These are phyloP conservation scores for Pristionchus pacificus DNA, from an alignment of 1,140 invertebrate genomes.

Conservation along the genomic window DNA sequence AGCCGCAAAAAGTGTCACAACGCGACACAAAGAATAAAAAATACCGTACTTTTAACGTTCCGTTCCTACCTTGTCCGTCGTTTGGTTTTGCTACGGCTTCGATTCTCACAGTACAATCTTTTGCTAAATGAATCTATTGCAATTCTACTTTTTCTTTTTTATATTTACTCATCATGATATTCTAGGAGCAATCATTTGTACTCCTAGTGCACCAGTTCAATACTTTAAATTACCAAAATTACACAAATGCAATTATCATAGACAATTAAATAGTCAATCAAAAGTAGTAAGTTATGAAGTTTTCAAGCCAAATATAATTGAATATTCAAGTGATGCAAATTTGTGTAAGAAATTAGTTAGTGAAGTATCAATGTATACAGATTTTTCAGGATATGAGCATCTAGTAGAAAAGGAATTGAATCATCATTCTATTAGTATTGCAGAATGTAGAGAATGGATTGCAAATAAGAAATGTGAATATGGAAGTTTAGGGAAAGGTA, in stretches of 20 bases:
- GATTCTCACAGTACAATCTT: slow-evolving; percentile 38
- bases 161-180: too few species aligned
- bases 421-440: slow-evolving; percentile 10
- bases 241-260: slow-evolving; percentile 33
- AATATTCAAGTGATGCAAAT: slow-evolving; percentile 26
- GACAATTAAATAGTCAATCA: slow-evolving; percentile 31
- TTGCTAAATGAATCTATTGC: slow-evolving; percentile 34
- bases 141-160: too few species aligned
- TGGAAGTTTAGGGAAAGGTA: slow-evolving; percentile 9
- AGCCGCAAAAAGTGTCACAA: too few species aligned
- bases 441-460: slow-evolving; percentile 22
- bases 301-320: slow-evolving; percentile 33
- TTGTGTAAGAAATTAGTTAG: slow-evolving; percentile 33
- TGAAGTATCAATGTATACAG: slow-evolving; percentile 36
- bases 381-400: slow-evolving; percentile 39
- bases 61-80: too few species aligned
- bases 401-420: slow-evolving; percentile 35
- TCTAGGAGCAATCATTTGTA: slow-evolving; percentile 32
- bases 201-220: slow-evolving; percentile 30
- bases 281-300: slow-evolving; percentile 34
- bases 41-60: too few species aligned
- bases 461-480: slow-evolving; percentile 30
- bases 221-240: slow-evolving; percentile 34
- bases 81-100: too few species aligned
- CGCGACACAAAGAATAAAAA: too few species aligned